Percentiles rank a stretch among this genome's conserved stretches.
These are phyloP conservation scores for Chrysolina oricalcia DNA, from an alignment of 2,888 invertebrate genomes.

Conservation along the genomic window DNA sequence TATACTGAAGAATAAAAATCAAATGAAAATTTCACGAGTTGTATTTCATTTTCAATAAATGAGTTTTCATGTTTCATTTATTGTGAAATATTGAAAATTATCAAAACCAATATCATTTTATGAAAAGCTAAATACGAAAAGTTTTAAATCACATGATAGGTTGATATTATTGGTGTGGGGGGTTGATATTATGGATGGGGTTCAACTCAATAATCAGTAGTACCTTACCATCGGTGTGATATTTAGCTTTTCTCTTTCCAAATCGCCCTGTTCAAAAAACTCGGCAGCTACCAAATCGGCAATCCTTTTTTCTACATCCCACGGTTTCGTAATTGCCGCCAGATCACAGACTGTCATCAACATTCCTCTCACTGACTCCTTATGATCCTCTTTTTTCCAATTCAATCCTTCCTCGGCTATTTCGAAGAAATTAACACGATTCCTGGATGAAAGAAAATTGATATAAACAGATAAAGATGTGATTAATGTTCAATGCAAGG, in stretches of 20 bases:
- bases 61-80: too few relatives aligned
- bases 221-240: constrained; percentile 90
- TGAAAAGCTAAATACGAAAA: too few relatives aligned
- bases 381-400: constrained; percentile 84
- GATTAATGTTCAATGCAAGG: too few relatives aligned
- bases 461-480: background rate
- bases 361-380: constrained; percentile 91
- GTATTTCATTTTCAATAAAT: too few relatives aligned
- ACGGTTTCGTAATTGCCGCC: constrained; percentile 95
- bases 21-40: too few relatives aligned
- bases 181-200: background rate
- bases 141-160: too few relatives aligned
- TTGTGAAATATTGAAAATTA: too few relatives aligned
- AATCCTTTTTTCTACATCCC: constrained; percentile 94
- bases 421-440: constrained; percentile 89
- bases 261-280: constrained; percentile 95
- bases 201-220: background rate
- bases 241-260: constrained; percentile 90
- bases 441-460: constrained; percentile 74
- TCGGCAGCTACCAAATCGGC: constrained; percentile 93
- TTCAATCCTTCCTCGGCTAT: constrained; percentile 77
- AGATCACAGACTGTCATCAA: constrained; percentile 96
- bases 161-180: background rate
- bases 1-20: too few relatives aligned
- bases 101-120: too few relatives aligned